A percentile compares a stretch with the other conserved stretches of the same genome.
Conservation (phyloP, 2,113 vertebrate genomes). For the Sorex araneus region DNA sequence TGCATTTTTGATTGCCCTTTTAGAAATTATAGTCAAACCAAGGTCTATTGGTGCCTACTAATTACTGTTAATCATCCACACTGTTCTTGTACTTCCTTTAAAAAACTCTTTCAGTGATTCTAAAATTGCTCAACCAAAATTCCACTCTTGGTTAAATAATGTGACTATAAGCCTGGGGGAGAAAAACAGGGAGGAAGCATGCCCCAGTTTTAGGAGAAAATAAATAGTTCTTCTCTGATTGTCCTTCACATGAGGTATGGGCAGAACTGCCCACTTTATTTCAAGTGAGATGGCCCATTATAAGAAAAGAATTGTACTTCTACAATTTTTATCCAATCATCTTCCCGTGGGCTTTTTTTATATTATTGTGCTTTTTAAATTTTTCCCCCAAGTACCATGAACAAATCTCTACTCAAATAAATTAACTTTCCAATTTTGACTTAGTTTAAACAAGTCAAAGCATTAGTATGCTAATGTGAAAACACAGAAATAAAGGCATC, state of each 20-base stretch:
- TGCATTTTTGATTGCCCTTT: neutral
- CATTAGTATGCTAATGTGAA: neutral
- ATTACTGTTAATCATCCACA: neutral
- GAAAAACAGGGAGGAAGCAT: neutral
- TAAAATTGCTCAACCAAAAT: slow-evolving; percentile 23
- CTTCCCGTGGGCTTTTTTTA: neutral
- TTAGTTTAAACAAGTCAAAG: neutral
- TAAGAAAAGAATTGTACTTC: slow-evolving; percentile 8
- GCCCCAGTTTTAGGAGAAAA: neutral
- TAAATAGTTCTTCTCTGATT: neutral
- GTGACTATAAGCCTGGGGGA: neutral
- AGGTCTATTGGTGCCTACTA: neutral
- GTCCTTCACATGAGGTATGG: neutral
- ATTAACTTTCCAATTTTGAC: slow-evolving; percentile 13
- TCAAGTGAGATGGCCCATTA: neutral
- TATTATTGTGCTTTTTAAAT: neutral
- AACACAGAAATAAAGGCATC: neutral
- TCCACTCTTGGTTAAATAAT: neutral
- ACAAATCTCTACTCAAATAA: slow-evolving; percentile 19
- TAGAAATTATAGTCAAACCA: slow-evolving; percentile 9
- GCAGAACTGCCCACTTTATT: neutral
- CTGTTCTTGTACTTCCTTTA: neutral
- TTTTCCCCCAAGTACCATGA: slow-evolving; percentile 1
- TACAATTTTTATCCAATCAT: neutral
- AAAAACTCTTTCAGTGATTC: neutral